These are phyloP conservation scores for Epinephelus awoara DNA, from an alignment of 2,797 vertebrate genomes.

Conservation along the genomic window DNA sequence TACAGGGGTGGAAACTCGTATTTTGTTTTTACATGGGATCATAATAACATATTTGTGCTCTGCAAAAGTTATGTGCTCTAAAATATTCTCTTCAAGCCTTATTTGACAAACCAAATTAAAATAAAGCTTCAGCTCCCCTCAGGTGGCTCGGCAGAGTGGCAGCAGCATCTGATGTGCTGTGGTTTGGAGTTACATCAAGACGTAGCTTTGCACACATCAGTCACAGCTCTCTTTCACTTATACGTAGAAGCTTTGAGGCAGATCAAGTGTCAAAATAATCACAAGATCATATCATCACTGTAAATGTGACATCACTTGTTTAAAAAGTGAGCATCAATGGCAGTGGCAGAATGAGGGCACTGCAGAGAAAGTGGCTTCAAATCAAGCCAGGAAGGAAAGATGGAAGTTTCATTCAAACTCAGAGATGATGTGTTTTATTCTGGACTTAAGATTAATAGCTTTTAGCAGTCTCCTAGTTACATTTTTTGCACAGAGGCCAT, in stretches of 20 bases:
- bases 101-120: constrained; percentile 1
- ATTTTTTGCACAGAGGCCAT: not conserved
- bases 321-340: not conserved
- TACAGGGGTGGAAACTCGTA: no score
- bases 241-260: not conserved
- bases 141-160: not conserved
- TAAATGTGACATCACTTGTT: not conserved
- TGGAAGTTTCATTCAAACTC: not conserved
- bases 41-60: not conserved
- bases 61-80: not conserved
- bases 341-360: not conserved
- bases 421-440: not conserved
- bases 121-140: not conserved
- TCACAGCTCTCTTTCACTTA: constrained; percentile 14
- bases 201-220: not conserved
- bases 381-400: not conserved
- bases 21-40: not conserved
- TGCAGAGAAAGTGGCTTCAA: not conserved
- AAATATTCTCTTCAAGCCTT: not conserved
- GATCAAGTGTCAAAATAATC: constrained; percentile 25
- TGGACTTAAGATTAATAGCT: not conserved
- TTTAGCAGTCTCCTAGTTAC: not conserved
- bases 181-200: not conserved
- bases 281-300: constrained; percentile 3
- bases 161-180: not conserved